Evolutionary conservation across 2,888 invertebrate genomes (phyloP), one percentile per base, ranked within the genome.

Genomic region (Acrobasis repandana): DNA sequence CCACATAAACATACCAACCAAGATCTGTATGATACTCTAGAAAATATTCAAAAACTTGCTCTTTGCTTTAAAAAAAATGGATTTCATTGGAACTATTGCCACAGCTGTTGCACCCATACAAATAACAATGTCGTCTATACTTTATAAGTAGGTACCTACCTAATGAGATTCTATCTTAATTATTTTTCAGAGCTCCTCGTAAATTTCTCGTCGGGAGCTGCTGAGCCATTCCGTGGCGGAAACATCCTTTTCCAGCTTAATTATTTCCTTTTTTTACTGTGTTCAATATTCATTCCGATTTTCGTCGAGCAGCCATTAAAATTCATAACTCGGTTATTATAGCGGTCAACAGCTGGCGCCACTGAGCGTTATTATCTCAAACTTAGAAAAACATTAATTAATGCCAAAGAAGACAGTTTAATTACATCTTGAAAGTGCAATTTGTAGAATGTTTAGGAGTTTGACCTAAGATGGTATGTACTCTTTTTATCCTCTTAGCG

Each of bases 301-400:
- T 86, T 84, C 82, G 81, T 75, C 70, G 80, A 81, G 82, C 72
- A 79, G 80, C 82, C 81, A 86, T 88, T 87, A 86, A 87, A 88
- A 90, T 90, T 90, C 88, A 90, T 88, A 86, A 84, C 85, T 83
- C 73, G 71, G 83, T 85, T 82, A 84, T 88, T 83, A 86, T 79
- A 82, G 82, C 83, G 83, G 82, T 85, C 85, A 88, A 84, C 89
- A 90, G 86, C 88, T 89, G 90, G 83, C 83, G 83, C 83, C 75
- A 74, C 80, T 76, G 77, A 77, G 79, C 78, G 80, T 82, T 86
- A 84, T 85, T 80, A 83, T 83, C 83, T 82, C 69, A 75, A 84
- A 82, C 78, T 78, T 75, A 78, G 79, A 80, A 80, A 78, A 77
- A 72, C 79, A 83, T 83, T 84, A 81, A 86, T 88, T 86, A 86